phyloP scores from a whole-genome alignment of 23 tunicate species.

The Trididemnum nubilum region DNA sequence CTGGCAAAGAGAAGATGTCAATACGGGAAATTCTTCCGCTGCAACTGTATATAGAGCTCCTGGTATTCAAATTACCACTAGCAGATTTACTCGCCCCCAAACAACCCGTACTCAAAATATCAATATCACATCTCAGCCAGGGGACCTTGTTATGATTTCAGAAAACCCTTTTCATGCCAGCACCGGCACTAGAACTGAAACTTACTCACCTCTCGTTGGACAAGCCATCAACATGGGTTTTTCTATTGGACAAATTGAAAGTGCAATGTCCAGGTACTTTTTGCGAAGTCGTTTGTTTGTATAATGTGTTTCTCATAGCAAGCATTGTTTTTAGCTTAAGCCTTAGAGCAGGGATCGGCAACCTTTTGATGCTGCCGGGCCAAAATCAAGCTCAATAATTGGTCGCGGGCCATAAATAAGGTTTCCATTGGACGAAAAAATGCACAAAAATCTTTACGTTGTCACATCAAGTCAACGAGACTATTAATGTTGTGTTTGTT shows the following conservation, averaged over 20 bases:
- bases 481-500: too few relatives aligned
- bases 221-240: slow-evolving; percentile 10
- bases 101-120: background rate
- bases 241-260: background rate
- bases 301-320: too few relatives aligned
- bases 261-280: slow-evolving; percentile 1
- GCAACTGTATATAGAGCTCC: slow-evolving; percentile 12
- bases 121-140: background rate
- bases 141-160: background rate
- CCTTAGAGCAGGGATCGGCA: too few relatives aligned
- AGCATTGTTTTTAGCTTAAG: too few relatives aligned
- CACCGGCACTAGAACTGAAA: background rate
- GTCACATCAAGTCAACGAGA: too few relatives aligned
- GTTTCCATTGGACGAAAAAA: too few relatives aligned
- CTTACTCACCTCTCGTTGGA: background rate
- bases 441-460: too few relatives aligned
- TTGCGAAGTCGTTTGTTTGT: too few relatives aligned
- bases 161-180: background rate
- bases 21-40: background rate
- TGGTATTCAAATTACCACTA: slow-evolving; percentile 5
- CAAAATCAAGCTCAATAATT: too few relatives aligned
- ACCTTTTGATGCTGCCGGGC: too few relatives aligned
- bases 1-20: slow-evolving; percentile 6
- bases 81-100: background rate
- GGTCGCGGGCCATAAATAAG: too few relatives aligned